Base-by-base conservation (phyloP, 2,113 vertebrate genomes). In the Oreochromis niloticus region DNA sequence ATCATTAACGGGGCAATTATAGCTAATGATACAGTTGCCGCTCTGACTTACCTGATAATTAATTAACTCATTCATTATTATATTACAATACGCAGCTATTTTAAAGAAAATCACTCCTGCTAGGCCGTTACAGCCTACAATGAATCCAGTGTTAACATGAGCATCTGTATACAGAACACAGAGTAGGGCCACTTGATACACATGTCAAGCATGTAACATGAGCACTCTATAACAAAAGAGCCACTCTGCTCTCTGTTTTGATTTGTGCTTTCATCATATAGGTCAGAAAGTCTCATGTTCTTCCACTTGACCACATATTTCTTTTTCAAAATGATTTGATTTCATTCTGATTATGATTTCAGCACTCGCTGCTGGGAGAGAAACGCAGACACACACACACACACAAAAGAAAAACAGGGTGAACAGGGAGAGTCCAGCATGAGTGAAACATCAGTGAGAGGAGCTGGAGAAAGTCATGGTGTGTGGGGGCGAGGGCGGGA, bases 1-100 rank as follows among this genome's bases (percentile, higher is more conserved):
- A 86, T 93, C 84, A 94, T 94, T 93, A 94, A 48, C 56, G 27
- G 54, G 24, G 82, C 78, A 91, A 93, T 95, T 92, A 94, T 12
- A 56, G 10, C 75, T 92, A 90, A 94, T 89, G 83, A 91, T 36
- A 30, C n/a, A 82, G 43, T 59, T 30, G 17, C 84, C 54, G 39
- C 85, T 90, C 80, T 80, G 73, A 81, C 80, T 85, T 88, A 94
- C 85, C 83, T 90, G 66, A 91, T 82, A 81, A 90, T 59, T 82
- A 82, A 93, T 89, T 56, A 81, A 71, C 84, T 84, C 52, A 87
- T 93, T 91, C 61, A 41, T 73, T 30, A 61, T 66, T 78, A 83
- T 92, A 90, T 88, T 83, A 89, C 32, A 80, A 75, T 11, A 79
- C 55, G 41, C 59, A 85, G 9, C 32, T 56, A 85, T 87, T 89